These are phyloP conservation scores for Dorcus parallelipipedus DNA, from an alignment of 2,888 invertebrate species.

Conservation along the genomic window DNA sequence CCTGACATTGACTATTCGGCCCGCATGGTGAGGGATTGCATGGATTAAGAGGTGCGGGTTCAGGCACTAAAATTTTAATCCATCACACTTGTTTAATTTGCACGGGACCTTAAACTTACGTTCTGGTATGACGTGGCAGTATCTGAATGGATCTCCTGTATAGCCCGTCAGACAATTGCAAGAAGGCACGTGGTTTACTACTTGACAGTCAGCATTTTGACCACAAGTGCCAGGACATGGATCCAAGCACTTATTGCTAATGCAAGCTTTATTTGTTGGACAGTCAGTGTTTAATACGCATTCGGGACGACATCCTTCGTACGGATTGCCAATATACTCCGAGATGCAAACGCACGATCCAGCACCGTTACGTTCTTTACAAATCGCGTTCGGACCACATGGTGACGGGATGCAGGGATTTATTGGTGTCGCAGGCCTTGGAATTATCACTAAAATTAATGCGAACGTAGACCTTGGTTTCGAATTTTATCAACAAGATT, in stretches of 20 bases:
- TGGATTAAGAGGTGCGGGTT: conserved; percentile 46
- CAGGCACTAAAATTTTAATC: conserved; percentile 25
- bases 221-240: conserved; percentile 79
- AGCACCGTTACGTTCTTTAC: conserved; percentile 60
- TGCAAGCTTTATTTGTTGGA: conserved; percentile 65
- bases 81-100: background rate
- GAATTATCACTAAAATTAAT: conserved; percentile 16
- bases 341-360: conserved; percentile 68
- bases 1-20: conserved; percentile 71
- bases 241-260: conserved; percentile 70
- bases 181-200: conserved; percentile 67
- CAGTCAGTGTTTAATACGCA: conserved; percentile 72
- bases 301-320: conserved; percentile 73
- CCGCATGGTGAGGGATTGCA: conserved; percentile 77
- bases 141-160: conserved; percentile 73
- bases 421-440: conserved; percentile 40
- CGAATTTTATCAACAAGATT: background rate
- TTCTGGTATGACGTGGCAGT: conserved; percentile 51
- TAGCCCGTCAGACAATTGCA: conserved; percentile 70
- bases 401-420: conserved; percentile 63
- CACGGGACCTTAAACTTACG: conserved; percentile 10
- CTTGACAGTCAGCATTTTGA: conserved; percentile 67
- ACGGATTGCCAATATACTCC: conserved; percentile 74
- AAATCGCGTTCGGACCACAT: conserved; percentile 67
- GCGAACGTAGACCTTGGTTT: background rate